Conservation (phyloP, 2,113 vertebrate species). For the Poecile atricapillus region DNA sequence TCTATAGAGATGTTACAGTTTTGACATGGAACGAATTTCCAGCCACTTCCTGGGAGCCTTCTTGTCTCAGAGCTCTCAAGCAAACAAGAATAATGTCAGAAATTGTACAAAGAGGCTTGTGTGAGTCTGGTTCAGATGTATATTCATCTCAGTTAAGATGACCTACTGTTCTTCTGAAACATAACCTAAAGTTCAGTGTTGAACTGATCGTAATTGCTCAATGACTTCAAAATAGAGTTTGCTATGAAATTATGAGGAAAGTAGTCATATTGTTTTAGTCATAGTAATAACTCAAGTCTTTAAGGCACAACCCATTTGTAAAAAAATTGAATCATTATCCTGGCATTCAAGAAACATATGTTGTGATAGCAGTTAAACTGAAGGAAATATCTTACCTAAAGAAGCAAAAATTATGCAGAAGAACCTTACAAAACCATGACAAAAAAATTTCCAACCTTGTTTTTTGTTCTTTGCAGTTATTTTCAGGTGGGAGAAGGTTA, state of each 20-base stretch:
- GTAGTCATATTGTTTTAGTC: background rate
- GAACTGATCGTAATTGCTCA: background rate
- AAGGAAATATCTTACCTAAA: background rate
- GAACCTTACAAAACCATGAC: background rate
- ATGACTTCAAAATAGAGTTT: background rate
- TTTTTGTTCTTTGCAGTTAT: background rate
- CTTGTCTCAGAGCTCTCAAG: background rate
- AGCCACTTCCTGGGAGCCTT: background rate
- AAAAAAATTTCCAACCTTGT: fast-evolving
- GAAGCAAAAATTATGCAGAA: background rate
- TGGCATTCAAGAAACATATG: background rate
- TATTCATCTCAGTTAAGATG: background rate
- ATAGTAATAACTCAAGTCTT: background rate
- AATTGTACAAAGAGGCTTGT: background rate
- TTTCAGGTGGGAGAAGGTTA: background rate
- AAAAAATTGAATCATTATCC: background rate
- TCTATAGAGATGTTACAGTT: background rate
- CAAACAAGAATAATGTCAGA: background rate
- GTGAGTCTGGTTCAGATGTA: background rate
- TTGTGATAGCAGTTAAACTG: background rate
- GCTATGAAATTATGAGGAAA: constrained; percentile 10
- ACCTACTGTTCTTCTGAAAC: background rate
- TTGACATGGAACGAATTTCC: background rate
- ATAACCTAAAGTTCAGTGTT: background rate
- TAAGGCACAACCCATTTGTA: background rate